Evolutionary conservation across 2,888 invertebrate genomes (phyloP).

Genomic region (Pandemis heparana): DNA sequence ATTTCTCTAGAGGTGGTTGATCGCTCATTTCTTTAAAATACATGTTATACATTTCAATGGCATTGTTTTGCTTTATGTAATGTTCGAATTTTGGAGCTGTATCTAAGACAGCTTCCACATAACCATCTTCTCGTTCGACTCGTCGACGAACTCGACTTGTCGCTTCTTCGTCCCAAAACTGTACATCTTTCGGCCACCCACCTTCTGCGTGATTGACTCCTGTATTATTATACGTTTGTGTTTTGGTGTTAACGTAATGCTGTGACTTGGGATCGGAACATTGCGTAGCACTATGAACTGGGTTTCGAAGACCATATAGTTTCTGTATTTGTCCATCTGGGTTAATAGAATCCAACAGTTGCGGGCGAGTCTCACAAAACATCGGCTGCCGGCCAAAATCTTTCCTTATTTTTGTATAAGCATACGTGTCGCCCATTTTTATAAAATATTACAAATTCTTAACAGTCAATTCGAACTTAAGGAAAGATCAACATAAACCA

Average conservation of each 20-base stretch:
- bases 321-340: conserved; percentile 63
- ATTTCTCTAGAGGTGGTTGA: conserved; percentile 76
- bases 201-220: conserved; percentile 91
- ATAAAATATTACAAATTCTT: neutral
- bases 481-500: too few species aligned
- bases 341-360: conserved; percentile 63
- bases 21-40: conserved; percentile 87
- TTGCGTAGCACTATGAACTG: conserved; percentile 73
- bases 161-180: conserved; percentile 87
- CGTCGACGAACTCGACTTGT: conserved; percentile 89
- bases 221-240: conserved; percentile 74
- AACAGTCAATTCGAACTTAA: too few species aligned
- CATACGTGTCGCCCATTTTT: conserved; percentile 49
- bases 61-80: conserved; percentile 90
- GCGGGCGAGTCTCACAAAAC: conserved; percentile 65
- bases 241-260: conserved; percentile 85
- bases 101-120: conserved; percentile 86
- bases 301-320: conserved; percentile 74
- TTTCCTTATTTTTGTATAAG: conserved; percentile 72
- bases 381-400: conserved; percentile 77
- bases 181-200: conserved; percentile 92
- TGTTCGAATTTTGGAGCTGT: conserved; percentile 84
- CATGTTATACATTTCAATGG: conserved; percentile 90
- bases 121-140: conserved; percentile 91
- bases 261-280: conserved; percentile 61